Evolutionary conservation across 1,140 invertebrate species (phyloP), one percentile per base, ranked within the genome.

Genomic region (Halesus radiatus): DNA sequence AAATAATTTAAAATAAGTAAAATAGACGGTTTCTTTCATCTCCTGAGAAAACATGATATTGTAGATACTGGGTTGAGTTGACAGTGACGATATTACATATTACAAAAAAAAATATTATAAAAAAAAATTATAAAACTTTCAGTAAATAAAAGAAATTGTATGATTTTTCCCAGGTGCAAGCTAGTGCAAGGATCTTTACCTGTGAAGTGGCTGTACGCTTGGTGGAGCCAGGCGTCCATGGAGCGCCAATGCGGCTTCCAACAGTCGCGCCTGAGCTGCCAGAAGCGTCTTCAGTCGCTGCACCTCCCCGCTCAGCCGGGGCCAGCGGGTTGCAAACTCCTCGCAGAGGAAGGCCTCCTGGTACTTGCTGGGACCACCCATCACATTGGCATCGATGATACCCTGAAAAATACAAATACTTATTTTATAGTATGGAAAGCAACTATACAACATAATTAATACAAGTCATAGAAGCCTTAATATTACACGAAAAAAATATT

Each of bases 331-430:
- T 0, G 87, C 84, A 85, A 96, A 98, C 79, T 97, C 95, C 3
- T 94, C 89, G 3, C 93, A 94, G 68, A 98, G 94, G 87, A 99
- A 98, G 4, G 97, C 96, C 84, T 97, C 95, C 84, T 97, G 96
- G 85, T 98, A 99, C 85, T 98, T 98, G 45, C 94, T 94, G 68
- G 98, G 96, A 8, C 98, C 98, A n/a, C 97, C 97, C 92, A 97
- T 97, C 0, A 99, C 97, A 84, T 97, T 97, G 0, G 97, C 97
- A 87, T 98, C 97, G 80, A 98, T 97, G 29, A 97, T 96, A 18
- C 97, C 97, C 87, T 92, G 85, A 56, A 16, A 26, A 32, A 16
- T 54, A 26, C 1, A 16, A 18, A 32, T n/a, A n/a, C 13, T 13
- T n/a, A n/a, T 54, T 54, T 4, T 3, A n/a, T 15, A 54, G 16